Percentiles rank a stretch among this genome's conserved stretches.
phyloP scores from a whole-genome alignment of 2,888 invertebrate species.

The Nasonia oneida region DNA sequence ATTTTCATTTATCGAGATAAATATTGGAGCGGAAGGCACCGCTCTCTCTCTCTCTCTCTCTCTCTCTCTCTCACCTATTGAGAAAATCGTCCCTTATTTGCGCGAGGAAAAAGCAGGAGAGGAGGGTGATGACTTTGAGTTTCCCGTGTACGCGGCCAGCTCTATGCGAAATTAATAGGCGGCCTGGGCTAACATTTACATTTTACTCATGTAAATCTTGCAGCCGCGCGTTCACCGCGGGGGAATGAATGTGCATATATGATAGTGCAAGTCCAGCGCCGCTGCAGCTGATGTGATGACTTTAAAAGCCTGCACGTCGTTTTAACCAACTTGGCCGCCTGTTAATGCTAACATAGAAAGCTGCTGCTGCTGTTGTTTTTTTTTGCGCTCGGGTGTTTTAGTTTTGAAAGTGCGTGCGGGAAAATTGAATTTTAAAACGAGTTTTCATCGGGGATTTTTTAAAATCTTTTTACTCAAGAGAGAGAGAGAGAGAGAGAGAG shows the following conservation, averaged over 20 bases:
- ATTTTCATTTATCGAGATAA: constrained; percentile 38
- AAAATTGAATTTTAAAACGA: neutral
- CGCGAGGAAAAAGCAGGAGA: neutral
- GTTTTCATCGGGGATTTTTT: too few relatives aligned
- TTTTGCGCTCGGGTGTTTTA: neutral
- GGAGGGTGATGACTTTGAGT: neutral
- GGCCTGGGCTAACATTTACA: constrained; percentile 43
- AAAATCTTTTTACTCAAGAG: too few relatives aligned
- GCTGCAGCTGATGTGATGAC: neutral
- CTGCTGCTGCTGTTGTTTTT: neutral
- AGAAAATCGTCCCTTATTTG: constrained; percentile 14
- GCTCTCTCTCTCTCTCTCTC: too few relatives aligned
- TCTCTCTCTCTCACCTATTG: neutral
- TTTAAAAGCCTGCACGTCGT: constrained; percentile 25
- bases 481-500: too few relatives aligned
- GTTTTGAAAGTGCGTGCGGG: neutral
- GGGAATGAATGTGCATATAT: constrained; percentile 14
- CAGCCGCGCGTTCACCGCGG: neutral
- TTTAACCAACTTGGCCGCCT: constrained; percentile 3
- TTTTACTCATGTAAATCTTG: constrained; percentile 42
- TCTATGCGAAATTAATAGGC: constrained; percentile 44
- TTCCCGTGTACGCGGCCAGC: neutral
- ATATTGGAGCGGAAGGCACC: constrained; percentile 8
- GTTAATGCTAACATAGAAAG: neutral
- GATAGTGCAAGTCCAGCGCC: neutral